phyloP scores from a whole-genome alignment of 2,113 vertebrate species.

The Alectura lathami region DNA sequence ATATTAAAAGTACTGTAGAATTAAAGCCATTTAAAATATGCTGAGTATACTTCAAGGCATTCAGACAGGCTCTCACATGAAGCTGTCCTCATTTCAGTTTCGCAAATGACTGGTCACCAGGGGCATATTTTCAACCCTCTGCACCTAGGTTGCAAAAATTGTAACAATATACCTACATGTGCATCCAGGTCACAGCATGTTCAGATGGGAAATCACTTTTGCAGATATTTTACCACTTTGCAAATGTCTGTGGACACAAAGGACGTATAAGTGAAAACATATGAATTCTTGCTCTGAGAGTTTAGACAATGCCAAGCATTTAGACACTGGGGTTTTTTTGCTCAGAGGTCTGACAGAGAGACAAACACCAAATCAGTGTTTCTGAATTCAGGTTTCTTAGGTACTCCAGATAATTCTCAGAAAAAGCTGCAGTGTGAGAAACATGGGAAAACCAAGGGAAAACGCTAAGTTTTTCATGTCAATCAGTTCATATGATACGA shows the following conservation, averaged over 20 bases:
- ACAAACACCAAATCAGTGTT: neutral
- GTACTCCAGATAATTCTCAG: neutral
- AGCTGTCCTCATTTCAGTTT: constrained; percentile 53
- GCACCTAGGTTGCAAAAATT: constrained; percentile 45
- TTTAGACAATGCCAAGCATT: neutral
- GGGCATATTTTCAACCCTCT: constrained; percentile 44
- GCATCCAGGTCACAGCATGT: neutral
- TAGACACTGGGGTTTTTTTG: neutral
- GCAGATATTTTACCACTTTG: neutral
- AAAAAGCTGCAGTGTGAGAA: neutral
- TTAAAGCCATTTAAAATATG: constrained; percentile 59
- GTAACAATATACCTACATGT: neutral
- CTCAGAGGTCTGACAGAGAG: neutral
- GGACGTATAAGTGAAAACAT: neutral
- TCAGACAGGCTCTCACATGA: constrained; percentile 19
- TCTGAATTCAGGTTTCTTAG: neutral
- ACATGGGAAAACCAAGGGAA: neutral
- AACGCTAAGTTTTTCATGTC: neutral
- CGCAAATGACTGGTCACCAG: neutral
- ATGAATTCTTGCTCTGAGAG: neutral
- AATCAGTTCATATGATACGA: neutral
- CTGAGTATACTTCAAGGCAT: constrained; percentile 51
- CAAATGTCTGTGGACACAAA: neutral
- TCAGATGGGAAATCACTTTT: constrained; percentile 29
- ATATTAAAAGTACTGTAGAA: constrained; percentile 56